Evolutionary conservation across 2,797 vertebrate genomes (phyloP).

Genomic region (Lepilemur ruficaudatus): DNA sequence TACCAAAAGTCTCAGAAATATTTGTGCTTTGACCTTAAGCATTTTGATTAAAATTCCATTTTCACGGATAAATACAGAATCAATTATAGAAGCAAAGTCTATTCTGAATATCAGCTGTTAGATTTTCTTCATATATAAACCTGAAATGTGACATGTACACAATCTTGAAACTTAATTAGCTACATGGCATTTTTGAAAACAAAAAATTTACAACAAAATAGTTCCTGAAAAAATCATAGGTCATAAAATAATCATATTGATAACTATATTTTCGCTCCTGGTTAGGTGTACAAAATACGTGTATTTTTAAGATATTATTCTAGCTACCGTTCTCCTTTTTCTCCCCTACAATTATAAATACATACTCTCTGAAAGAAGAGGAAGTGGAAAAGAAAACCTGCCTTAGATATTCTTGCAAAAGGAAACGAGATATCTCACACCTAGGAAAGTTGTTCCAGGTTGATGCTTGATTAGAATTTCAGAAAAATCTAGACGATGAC

Average conservation of each 20-base stretch:
- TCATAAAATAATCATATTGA: slow-evolving; percentile 20
- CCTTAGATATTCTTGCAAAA: background rate
- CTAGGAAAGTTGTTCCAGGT: slow-evolving; percentile 16
- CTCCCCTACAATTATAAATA: background rate
- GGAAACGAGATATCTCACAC: slow-evolving; percentile 25
- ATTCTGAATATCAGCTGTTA: slow-evolving; percentile 51
- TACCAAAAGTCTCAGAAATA: slow-evolving; percentile 58
- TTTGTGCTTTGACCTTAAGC: slow-evolving; percentile 60
- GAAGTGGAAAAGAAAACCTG: background rate
- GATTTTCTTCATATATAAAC: slow-evolving; percentile 22
- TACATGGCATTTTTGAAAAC: slow-evolving; percentile 2
- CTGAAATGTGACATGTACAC: background rate
- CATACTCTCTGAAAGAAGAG: background rate
- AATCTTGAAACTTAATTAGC: slow-evolving; percentile 16
- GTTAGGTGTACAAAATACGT: background rate
- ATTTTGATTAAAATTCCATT: slow-evolving; percentile 37
- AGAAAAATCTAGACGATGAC: slow-evolving; percentile 42
- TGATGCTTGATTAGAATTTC: slow-evolving; percentile 48
- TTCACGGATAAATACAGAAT: slow-evolving; percentile 3
- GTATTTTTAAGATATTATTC: background rate
- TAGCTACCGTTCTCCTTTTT: background rate
- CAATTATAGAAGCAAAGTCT: slow-evolving; percentile 59
- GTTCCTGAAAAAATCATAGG: slow-evolving; percentile 20
- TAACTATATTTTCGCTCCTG: background rate
- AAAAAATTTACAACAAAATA: background rate